phyloP scores from a whole-genome alignment of 1,140 invertebrate species.

The Battus philenor region DNA sequence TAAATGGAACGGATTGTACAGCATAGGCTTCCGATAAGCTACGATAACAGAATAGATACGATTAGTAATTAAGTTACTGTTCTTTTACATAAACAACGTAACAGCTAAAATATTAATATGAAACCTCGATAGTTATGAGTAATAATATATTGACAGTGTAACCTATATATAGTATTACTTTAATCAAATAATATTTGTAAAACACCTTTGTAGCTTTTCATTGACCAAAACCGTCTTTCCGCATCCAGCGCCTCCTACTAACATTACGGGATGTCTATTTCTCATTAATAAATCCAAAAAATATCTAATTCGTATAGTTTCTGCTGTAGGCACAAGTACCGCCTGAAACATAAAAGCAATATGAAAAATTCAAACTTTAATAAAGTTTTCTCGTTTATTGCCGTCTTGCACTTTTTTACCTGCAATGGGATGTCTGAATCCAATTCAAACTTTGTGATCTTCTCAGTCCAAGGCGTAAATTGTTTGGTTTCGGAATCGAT shows the following conservation, averaged over 20 bases:
- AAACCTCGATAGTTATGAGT: too few species aligned
- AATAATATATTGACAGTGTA: not conserved
- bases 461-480: conserved; percentile 93
- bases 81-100: too few species aligned
- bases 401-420: conserved; percentile 67
- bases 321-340: conserved; percentile 93
- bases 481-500: conserved; percentile 93
- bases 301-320: conserved; percentile 92
- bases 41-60: conserved; percentile 12
- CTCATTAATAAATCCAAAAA: conserved; percentile 94
- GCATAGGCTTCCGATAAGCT: conserved; percentile 90
- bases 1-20: conserved; percentile 95
- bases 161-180: not conserved
- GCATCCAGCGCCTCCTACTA: conserved; percentile 93
- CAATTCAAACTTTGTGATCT: conserved; percentile 92
- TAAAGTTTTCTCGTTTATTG: conserved; percentile 4
- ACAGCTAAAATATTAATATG: not conserved
- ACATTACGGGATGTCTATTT: conserved; percentile 92
- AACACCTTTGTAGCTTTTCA: conserved; percentile 87
- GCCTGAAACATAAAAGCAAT: conserved; percentile 77
- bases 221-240: conserved; percentile 93
- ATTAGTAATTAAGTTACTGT: not conserved
- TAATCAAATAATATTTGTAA: too few species aligned
- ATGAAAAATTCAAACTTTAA: not conserved
- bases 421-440: conserved; percentile 95